These are phyloP conservation scores for Amazona guildingii DNA, from an alignment of 2,113 vertebrate genomes.

Conservation along the genomic window DNA sequence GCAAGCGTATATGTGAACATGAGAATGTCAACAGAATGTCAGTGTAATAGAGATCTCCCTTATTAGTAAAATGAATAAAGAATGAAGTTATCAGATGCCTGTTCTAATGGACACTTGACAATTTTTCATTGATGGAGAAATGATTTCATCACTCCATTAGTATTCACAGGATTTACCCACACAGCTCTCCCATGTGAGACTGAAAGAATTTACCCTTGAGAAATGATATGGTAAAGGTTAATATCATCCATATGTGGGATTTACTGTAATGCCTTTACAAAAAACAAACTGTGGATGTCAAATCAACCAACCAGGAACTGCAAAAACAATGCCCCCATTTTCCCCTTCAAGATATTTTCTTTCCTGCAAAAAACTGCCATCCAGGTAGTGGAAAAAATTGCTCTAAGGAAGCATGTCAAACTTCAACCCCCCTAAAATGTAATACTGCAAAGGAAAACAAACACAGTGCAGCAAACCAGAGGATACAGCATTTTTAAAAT, in stretches of 20 bases:
- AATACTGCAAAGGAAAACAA: background rate
- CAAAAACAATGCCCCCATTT: background rate
- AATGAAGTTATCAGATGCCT: background rate
- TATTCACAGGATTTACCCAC: background rate
- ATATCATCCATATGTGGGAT: background rate
- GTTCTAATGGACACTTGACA: background rate
- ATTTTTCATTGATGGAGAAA: background rate
- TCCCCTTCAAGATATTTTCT: background rate
- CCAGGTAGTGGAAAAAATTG: rapidly evolving
- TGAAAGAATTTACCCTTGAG: background rate
- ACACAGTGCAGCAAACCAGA: background rate
- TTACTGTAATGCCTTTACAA: background rate
- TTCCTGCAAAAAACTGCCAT: background rate
- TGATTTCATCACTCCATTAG: background rate
- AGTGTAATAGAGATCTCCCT: background rate
- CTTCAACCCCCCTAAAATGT: background rate
- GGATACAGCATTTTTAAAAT: background rate
- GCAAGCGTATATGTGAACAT: background rate
- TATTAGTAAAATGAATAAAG: background rate
- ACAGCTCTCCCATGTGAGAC: background rate
- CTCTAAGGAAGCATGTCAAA: background rate
- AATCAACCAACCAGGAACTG: background rate
- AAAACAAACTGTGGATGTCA: background rate
- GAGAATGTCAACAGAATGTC: background rate
- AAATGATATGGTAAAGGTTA: background rate